Conservation (phyloP, 2,888 invertebrate species). For the Lasioglossum lativentre region DNA sequence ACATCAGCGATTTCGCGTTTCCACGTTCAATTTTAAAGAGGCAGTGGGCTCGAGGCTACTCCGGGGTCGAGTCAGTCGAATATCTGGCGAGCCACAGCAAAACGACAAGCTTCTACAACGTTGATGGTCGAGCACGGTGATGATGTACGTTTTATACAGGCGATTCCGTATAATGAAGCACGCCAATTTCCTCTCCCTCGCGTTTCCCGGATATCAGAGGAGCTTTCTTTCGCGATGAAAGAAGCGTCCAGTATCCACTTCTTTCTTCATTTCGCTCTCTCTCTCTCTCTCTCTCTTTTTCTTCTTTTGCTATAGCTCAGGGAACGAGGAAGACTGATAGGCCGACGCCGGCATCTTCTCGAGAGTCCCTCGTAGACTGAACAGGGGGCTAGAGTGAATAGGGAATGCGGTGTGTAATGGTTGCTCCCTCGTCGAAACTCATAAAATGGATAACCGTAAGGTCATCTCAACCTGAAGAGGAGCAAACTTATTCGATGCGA, state of each 20-base stretch:
- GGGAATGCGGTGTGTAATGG: constrained; percentile 45
- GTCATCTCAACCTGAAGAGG: constrained; percentile 31
- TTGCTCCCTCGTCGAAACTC: constrained; percentile 44
- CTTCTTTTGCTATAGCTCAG: not conserved
- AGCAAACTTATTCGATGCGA: constrained; percentile 28
- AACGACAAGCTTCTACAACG: constrained; percentile 34
- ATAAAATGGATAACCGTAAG: constrained; percentile 53
- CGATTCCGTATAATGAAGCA: constrained; percentile 64
- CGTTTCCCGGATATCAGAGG: constrained; percentile 16
- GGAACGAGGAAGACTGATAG: constrained; percentile 21
- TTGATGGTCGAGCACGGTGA: constrained; percentile 48
- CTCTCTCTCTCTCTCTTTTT: not conserved
- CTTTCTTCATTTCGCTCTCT: not conserved
- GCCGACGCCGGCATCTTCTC: constrained; percentile 8
- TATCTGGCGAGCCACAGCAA: constrained; percentile 41
- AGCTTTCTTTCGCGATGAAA: not conserved
- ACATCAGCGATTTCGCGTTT: constrained; percentile 33
- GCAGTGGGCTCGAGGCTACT: constrained; percentile 24
- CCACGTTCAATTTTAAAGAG: constrained; percentile 70
- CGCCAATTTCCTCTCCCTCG: constrained; percentile 47
- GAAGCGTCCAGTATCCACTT: constrained; percentile 20
- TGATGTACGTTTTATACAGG: constrained; percentile 71
- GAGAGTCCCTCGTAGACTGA: constrained; percentile 7
- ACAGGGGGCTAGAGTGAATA: constrained; percentile 38
- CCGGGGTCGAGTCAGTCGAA: constrained; percentile 24